These are phyloP conservation scores for Parus major DNA, from an alignment of 2,113 vertebrate genomes.

Conservation along the genomic window DNA sequence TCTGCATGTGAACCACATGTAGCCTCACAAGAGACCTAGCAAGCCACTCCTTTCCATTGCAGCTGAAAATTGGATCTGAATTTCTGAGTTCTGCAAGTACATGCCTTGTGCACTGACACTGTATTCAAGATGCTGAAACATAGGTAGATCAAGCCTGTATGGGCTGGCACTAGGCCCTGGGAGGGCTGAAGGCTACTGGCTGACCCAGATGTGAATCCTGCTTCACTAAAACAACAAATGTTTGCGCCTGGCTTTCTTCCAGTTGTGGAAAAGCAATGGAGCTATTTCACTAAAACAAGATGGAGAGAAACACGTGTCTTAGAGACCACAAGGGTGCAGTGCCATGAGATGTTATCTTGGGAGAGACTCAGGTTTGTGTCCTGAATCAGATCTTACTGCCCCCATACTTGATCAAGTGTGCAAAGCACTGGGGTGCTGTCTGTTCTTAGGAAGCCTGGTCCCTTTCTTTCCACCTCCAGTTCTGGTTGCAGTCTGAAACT, in stretches of 20 bases:
- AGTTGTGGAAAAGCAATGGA: neutral
- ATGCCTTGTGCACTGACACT: neutral
- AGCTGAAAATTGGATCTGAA: neutral
- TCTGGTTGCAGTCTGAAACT: neutral
- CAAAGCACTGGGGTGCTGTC: neutral
- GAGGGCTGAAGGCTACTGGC: neutral
- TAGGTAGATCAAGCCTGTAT: neutral
- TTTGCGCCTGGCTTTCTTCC: neutral
- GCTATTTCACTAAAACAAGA: neutral
- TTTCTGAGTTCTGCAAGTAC: neutral
- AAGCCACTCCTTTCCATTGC: neutral
- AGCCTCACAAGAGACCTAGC: neutral
- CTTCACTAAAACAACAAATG: neutral
- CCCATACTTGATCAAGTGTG: neutral
- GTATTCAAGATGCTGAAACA: neutral
- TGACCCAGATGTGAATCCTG: neutral
- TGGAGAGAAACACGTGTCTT: neutral
- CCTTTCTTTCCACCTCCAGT: accelerated
- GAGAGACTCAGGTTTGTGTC: neutral
- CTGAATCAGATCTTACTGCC: neutral
- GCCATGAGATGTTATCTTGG: accelerated
- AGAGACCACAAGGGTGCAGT: neutral
- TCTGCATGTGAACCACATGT: neutral
- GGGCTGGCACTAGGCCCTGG: neutral
- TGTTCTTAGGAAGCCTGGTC: neutral